phyloP scores from a whole-genome alignment of 1,140 invertebrate genomes.

The Wiebesia pumilae region DNA sequence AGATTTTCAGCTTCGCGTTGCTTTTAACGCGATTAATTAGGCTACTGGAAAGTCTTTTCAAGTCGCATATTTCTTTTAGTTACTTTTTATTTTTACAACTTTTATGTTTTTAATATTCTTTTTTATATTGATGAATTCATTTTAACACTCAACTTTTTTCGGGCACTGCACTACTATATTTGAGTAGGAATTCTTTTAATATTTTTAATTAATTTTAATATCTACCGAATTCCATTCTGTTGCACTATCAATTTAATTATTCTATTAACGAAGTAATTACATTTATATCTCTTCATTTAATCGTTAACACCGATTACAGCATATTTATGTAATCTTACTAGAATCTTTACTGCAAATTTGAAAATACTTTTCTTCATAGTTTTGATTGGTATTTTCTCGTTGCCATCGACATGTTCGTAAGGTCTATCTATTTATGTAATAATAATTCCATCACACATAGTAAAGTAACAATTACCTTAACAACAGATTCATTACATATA shows the following conservation, averaged over 20 bases:
- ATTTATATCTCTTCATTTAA: conserved; percentile 39
- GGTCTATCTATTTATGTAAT: background rate
- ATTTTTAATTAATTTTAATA: conserved; percentile 23
- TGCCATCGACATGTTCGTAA: background rate
- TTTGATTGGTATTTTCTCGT: conserved; percentile 4
- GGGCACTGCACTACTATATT: conserved; percentile 13
- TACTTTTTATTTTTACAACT: background rate
- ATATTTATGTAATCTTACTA: background rate
- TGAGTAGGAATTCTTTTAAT: conserved; percentile 20
- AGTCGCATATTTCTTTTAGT: background rate
- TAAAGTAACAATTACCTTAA: conserved; percentile 51
- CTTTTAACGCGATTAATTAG: conserved; percentile 14
- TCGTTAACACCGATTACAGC: conserved; percentile 33
- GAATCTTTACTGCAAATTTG: background rate
- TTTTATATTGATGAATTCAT: conserved; percentile 4
- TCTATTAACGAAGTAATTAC: conserved; percentile 39
- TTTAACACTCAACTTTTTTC: conserved; percentile 22
- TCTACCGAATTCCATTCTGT: conserved; percentile 13
- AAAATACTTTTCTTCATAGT: background rate
- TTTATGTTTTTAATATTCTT: background rate
- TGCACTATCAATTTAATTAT: conserved; percentile 27
- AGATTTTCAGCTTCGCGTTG: background rate
- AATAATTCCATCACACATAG: conserved; percentile 1
- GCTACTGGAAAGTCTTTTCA: background rate
- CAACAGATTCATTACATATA: conserved; percentile 48